Conservation (phyloP, 2,113 vertebrate genomes). For the Dipodomys ordii region DNA sequence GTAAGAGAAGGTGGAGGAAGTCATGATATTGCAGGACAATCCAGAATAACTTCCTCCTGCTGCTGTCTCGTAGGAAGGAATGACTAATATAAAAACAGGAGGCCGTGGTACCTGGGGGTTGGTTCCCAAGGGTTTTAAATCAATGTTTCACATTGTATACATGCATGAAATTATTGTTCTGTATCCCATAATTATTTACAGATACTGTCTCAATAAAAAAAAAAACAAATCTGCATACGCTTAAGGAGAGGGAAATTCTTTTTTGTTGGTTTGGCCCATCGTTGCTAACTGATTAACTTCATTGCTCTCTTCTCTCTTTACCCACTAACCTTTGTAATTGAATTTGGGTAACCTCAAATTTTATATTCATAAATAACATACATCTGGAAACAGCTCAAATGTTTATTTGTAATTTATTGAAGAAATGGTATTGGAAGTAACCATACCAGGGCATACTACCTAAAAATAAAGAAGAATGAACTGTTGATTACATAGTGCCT, state of each 20-base stretch:
- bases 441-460: neutral
- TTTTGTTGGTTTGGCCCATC: neutral
- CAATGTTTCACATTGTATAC: neutral
- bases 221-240: neutral
- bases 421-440: neutral
- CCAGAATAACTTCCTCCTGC: neutral
- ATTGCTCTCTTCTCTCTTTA: neutral
- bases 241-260: neutral
- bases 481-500: neutral
- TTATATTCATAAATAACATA: neutral
- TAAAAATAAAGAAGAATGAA: neutral
- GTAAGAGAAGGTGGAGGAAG: neutral
- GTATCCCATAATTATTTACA: neutral
- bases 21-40: neutral
- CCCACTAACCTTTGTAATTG: neutral
- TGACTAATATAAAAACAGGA: neutral
- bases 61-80: neutral
- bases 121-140: neutral
- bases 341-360: neutral
- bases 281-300: neutral
- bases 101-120: no score
- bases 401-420: neutral
- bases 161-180: neutral
- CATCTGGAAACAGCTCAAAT: neutral
- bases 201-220: neutral